A percentile compares a stretch with the other conserved stretches of the same genome.
phyloP scores from a whole-genome alignment of 2,797 vertebrate genomes.

The Anolis apletophallus region DNA sequence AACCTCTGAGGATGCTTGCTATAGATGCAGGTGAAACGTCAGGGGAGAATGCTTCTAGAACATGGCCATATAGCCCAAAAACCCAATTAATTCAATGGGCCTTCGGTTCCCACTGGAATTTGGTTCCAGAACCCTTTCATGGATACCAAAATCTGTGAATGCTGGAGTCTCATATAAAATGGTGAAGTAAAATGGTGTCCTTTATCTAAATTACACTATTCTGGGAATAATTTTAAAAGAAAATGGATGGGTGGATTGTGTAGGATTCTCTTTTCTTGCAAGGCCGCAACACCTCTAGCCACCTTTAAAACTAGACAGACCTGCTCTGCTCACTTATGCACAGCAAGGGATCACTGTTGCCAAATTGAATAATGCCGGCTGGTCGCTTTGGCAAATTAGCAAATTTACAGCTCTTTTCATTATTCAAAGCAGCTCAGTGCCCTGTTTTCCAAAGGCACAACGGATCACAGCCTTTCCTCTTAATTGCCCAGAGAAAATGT shows the following conservation, averaged over 20 bases:
- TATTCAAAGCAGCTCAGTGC: not conserved
- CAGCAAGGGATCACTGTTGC: not conserved
- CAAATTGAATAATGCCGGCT: slow-evolving; percentile 24
- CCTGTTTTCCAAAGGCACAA: slow-evolving; percentile 1
- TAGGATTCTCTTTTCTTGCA: not conserved
- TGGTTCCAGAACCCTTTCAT: too few species aligned
- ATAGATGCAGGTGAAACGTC: too few species aligned
- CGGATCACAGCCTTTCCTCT: not conserved
- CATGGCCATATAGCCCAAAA: too few species aligned
- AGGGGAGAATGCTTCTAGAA: too few species aligned
- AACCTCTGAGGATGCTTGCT: too few species aligned
- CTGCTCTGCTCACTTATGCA: slow-evolving; percentile 19
- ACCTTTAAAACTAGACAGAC: not conserved
- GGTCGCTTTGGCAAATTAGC: slow-evolving; percentile 31
- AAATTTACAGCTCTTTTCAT: slow-evolving; percentile 24
- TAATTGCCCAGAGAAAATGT: not conserved
- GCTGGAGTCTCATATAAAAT: too few species aligned
- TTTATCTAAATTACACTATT: too few species aligned
- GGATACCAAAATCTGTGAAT: too few species aligned
- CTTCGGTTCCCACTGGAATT: too few species aligned
- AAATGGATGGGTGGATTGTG: too few species aligned
- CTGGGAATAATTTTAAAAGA: not conserved
- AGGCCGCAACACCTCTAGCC: not conserved
- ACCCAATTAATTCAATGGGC: too few species aligned
- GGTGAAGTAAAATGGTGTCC: too few species aligned